phyloP scores from a whole-genome alignment of 2,888 invertebrate genomes.

The Pelosia muscerda region DNA sequence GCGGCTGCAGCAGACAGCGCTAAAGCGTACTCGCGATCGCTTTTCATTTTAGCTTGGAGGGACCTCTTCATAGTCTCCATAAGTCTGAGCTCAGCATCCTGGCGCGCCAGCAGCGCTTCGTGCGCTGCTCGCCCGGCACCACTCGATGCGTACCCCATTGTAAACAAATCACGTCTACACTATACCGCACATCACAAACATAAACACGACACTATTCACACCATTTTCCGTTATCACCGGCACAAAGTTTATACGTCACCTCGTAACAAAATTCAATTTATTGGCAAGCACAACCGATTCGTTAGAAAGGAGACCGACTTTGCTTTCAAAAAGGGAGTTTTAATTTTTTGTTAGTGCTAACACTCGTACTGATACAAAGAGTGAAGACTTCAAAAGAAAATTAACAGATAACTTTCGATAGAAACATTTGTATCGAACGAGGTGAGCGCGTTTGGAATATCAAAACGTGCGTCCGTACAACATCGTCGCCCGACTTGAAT shows the following conservation, averaged over 20 bases:
- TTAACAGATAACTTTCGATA: conserved; percentile 64
- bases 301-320: conserved; percentile 48
- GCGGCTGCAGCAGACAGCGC: conserved; percentile 93
- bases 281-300: conserved; percentile 50
- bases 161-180: conserved; percentile 68
- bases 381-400: conserved; percentile 56
- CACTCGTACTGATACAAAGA: conserved; percentile 45
- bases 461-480: conserved; percentile 68
- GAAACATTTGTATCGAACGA: conserved; percentile 52
- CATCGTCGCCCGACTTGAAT: conserved; percentile 76
- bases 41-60: conserved; percentile 94
- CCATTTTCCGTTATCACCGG: conserved; percentile 78
- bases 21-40: conserved; percentile 96
- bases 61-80: conserved; percentile 97
- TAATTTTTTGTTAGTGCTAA: conserved; percentile 50
- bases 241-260: conserved; percentile 70
- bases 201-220: conserved; percentile 83
- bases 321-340: conserved; percentile 32
- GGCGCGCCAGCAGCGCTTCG: conserved; percentile 95
- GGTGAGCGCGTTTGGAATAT: conserved; percentile 52
- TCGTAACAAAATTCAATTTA: conserved; percentile 60
- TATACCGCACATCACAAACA: conserved; percentile 74
- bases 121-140: conserved; percentile 96
- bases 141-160: conserved; percentile 95
- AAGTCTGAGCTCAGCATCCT: conserved; percentile 96